A percentile compares a stretch with the other conserved stretches of the same genome.
Conservation (phyloP, 1,140 invertebrate genomes). For the Sminthurides bifidus region DNA sequence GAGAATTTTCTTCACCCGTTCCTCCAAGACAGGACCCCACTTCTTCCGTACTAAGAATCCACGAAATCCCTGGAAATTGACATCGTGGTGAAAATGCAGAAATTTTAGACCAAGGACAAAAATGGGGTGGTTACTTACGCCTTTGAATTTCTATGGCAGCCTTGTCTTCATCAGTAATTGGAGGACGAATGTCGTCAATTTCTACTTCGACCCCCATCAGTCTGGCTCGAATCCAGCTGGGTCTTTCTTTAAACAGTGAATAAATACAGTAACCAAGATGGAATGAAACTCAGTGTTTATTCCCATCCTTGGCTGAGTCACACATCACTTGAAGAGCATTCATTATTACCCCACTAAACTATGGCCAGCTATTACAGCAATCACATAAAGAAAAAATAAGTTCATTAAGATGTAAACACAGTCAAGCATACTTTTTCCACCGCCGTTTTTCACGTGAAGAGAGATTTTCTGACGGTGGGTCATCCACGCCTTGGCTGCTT, state of each 20-base stretch:
- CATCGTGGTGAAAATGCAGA: neutral
- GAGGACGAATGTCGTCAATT: slow-evolving; percentile 17
- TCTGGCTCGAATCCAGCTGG: slow-evolving; percentile 11
- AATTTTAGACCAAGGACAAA: neutral
- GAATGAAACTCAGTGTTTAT: no score
- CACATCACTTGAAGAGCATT: no score
- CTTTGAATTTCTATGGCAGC: slow-evolving; percentile 55
- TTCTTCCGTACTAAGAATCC: slow-evolving; percentile 51
- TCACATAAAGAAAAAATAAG: no score
- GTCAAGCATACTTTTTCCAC: slow-evolving; percentile 4
- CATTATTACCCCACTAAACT: no score
- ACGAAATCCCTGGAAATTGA: slow-evolving; percentile 44
- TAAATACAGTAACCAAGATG: no score
- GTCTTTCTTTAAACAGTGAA: slow-evolving; percentile 21
- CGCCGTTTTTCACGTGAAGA: neutral
- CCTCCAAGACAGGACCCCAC: slow-evolving; percentile 46
- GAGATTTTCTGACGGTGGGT: slow-evolving; percentile 37
- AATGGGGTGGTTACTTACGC: slow-evolving; percentile 39
- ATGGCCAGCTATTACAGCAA: no score
- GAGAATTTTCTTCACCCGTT: slow-evolving; percentile 36
- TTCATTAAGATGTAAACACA: no score
- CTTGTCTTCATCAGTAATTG: slow-evolving; percentile 37
- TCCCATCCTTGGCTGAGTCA: no score
- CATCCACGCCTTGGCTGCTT: slow-evolving; percentile 54
- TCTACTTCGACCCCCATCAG: slow-evolving; percentile 18